These are phyloP conservation scores for Bombus turneri DNA, from an alignment of 1,140 invertebrate genomes.

Conservation along the genomic window DNA sequence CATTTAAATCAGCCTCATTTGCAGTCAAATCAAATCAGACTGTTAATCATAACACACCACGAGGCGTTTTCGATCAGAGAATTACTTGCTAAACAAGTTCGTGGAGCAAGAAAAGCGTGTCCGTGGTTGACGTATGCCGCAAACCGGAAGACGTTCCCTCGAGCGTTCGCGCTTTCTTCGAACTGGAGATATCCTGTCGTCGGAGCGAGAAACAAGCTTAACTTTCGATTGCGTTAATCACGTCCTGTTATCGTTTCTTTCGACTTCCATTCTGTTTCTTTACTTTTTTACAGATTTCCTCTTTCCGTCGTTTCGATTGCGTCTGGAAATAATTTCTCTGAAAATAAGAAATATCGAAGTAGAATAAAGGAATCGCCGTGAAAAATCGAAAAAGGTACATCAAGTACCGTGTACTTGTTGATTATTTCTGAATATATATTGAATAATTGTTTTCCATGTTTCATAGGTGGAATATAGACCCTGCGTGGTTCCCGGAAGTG, in stretches of 20 bases:
- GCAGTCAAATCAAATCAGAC: not conserved
- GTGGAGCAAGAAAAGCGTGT: not conserved
- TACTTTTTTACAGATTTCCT: not conserved
- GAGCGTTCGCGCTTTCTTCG: conserved; percentile 7
- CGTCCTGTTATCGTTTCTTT: not conserved
- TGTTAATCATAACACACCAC: not conserved
- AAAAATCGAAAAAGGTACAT: too few relatives aligned
- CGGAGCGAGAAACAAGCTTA: not conserved
- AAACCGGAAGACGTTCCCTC: conserved; percentile 8
- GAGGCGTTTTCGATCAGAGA: not conserved
- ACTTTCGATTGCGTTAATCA: not conserved
- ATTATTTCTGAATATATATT: not conserved
- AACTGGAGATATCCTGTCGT: not conserved
- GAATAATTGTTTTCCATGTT: not conserved
- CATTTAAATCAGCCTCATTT: not conserved
- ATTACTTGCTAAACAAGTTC: conserved; percentile 9
- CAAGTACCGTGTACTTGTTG: too few relatives aligned
- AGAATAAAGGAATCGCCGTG: not conserved
- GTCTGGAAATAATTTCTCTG: not conserved
- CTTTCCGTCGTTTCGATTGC: not conserved
- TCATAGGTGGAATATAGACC: conserved; percentile 94
- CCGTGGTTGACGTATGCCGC: not conserved
- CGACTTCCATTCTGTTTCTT: not conserved
- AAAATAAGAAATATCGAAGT: not conserved
- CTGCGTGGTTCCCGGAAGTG: conserved; percentile 92